These are phyloP conservation scores for Burhinus bistriatus DNA, from an alignment of 2,113 vertebrate genomes.

Conservation along the genomic window DNA sequence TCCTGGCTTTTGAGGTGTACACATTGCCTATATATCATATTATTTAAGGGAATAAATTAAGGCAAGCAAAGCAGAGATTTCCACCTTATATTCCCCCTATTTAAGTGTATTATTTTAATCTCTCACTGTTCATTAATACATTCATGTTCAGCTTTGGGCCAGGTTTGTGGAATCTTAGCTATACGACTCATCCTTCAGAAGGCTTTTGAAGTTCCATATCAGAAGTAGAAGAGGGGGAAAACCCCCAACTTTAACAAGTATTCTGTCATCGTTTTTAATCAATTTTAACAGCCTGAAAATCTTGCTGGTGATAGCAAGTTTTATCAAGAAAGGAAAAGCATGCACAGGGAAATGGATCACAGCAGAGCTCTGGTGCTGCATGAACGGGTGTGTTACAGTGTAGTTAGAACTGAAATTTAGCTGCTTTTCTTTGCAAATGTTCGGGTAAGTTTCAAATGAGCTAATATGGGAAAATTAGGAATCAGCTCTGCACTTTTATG, in stretches of 20 bases:
- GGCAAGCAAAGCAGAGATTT: background rate
- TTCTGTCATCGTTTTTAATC: background rate
- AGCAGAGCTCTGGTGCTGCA: background rate
- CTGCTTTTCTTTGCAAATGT: background rate
- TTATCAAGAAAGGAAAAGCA: background rate
- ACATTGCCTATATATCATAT: background rate
- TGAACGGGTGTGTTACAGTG: background rate
- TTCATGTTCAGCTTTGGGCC: background rate
- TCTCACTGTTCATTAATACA: background rate
- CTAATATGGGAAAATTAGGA: background rate
- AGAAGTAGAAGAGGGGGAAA: background rate
- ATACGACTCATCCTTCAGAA: background rate
- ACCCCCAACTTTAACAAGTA: background rate
- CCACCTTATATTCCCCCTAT: background rate
- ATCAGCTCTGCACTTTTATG: background rate
- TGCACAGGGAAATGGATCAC: background rate
- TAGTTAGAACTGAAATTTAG: background rate
- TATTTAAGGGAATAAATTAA: background rate
- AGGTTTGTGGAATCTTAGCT: background rate
- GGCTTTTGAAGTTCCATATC: slow-evolving; percentile 8
- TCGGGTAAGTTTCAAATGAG: background rate
- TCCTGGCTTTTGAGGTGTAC: background rate
- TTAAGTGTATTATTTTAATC: background rate
- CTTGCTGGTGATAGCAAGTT: background rate
- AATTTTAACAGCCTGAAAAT: slow-evolving; percentile 4